Evolutionary conservation across 1,140 invertebrate genomes (phyloP), one percentile per base, ranked within the genome.

Genomic region (Drosophila takahashii): DNA sequence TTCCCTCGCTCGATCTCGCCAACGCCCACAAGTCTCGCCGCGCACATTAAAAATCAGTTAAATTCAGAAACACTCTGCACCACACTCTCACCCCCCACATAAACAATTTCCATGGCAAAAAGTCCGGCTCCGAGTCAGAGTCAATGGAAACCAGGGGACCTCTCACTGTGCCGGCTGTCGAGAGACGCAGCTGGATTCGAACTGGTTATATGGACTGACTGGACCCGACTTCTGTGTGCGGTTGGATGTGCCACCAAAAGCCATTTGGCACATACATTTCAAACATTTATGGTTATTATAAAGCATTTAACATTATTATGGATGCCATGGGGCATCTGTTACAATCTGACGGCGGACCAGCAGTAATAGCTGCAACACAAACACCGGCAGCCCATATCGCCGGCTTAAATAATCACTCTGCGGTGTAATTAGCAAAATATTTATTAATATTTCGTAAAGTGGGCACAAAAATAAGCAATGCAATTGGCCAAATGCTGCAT

Each of bases 251-350:
- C 58, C 47, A 69, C 52, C 75, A 72, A 69, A 70, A 80, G 69
- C 75, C 73, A 87, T 86, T 87, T 81, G 81, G 75, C 83, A 86
- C 84, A 86, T 89, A 75, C 70, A 86, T 86, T 86, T 87, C 84
- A 79, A 89, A 89, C 81, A 86, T 89, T 89, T 89, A 86, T 86
- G 81, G 83, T 89, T 86, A 89, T 86, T 86, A 89, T 89, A 86
- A 86, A 86, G 79, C 83, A 89, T 89, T 89, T 86, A 89, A 83
- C 84, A 86, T 86, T 89, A 86, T 86, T 89, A 89, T 77, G 76
- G 51, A 77, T 83, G 84, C 78, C 81, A 70, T 70, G 64, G 74
- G 78, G 69, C 81, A 85, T 69, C 81, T 86, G 77, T 85, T 85
- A 74, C 81, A 66, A 77, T 69, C 77, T 60, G 52, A 51, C 58